Base-by-base conservation (phyloP, 2,888 invertebrate species). In the Ochropacha duplaris region DNA sequence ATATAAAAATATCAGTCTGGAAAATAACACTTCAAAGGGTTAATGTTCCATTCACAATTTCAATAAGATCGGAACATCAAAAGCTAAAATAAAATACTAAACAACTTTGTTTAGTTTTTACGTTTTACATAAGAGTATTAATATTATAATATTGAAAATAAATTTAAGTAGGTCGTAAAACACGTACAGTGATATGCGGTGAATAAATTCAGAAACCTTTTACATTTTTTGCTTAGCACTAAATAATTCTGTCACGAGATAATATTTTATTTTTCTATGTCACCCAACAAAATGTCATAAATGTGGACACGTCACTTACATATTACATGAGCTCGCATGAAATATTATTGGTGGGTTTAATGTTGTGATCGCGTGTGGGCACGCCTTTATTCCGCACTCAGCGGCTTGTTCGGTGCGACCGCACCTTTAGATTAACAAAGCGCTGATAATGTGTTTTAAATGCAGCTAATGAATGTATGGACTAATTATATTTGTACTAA, bases 331-430 rank as follows among this genome's bases (percentile, higher is more conserved):
- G 81, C 79, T 69, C 70, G 73, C 77, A 79, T 88, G 85, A 89
- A 84, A 87, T 86, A 88, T 85, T 77, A 84, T 79, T 77, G 71
- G 74, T 74, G 72, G 69, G 71, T 72, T 76, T 90, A 90, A 92
- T 91, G 86, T 87, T 68, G 76, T 72, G 78, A 72, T 92, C 76
- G 90, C 92, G 88, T 90, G 91, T 79, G 78, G 85, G 71, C 86
- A 78, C 87, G 71, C 88, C 90, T 79, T 83, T 72, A 77, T 71
- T 61, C 58, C 65, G 64, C 50, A 39, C 22, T 56, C 49, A 54
- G 59, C 56, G 55, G 60, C 58, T 60, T 62, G 65, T 58, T 61
- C 67, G 61, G 70, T 80, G 69, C 68, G 66, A 68, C 83, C 83
- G 66, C 83, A 66, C 85, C 84, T 74, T 80, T 73, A 76, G 59